Evolutionary conservation across 2,888 invertebrate genomes (phyloP), one percentile per base, ranked within the genome.

Genomic region (Cerastoderma edule): DNA sequence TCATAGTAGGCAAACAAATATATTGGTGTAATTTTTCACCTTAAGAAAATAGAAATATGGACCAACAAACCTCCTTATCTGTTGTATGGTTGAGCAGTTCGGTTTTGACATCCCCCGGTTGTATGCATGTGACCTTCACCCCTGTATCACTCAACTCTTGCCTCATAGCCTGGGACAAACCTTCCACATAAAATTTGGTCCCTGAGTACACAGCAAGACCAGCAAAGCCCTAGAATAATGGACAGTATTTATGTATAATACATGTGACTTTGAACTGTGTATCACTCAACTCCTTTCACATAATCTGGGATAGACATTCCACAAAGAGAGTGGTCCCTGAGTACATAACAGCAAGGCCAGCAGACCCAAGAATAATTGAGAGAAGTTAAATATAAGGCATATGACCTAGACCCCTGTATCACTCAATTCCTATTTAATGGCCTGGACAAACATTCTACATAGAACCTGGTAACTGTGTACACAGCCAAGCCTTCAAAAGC

Each of bases 391-490:
- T n/a, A n/a, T n/a, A n/a, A n/a, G n/a, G 83, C 91, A 92, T 2
- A 93, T 93, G 32, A 93, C 91, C 63, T 88, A 88, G 67, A 93
- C 83, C 30, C 91, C 91, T 53, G 83, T 80, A 22, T 88, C 87
- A 22, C 87, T 85, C 70, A 93, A 81, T 78, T 93, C 93, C 35
- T 87, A 87, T 28, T 93, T 84, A 75, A 93, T 74, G 4, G 91
- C 92, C 72, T 92, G 91, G 92, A 92, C 69, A 93, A 77, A 10
- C 93, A 93, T 74, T 93, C 93, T 48, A 93, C 87, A 80, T 93
- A 93, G 84, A 93, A 93, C 85, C 93, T 93, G 56, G 92, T 91
- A 13, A 93, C 93, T 8, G 92, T 91, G 80, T 93, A 93, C 22
- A 93, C 93, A 44, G 93, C 92, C 32, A 93, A 83, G 1, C 93